Percentiles rank a stretch among this genome's conserved stretches.
These are phyloP conservation scores for Tineola bisselliella DNA, from an alignment of 2,888 invertebrate species.

Conservation along the genomic window DNA sequence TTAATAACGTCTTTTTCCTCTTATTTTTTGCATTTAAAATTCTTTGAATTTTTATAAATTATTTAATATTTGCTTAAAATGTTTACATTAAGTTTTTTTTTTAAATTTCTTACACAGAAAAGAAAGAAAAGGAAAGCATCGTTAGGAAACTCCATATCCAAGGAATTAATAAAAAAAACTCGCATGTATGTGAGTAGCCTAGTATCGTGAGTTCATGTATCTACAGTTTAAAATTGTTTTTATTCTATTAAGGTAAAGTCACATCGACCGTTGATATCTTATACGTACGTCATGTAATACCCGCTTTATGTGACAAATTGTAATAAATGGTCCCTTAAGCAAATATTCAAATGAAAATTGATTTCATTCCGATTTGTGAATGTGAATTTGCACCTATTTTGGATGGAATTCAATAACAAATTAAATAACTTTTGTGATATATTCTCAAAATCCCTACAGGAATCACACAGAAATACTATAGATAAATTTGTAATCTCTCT, in stretches of 20 bases:
- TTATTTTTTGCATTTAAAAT: not conserved
- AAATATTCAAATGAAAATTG: not conserved
- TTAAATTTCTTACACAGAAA: not conserved
- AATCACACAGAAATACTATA: not conserved
- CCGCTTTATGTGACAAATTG: not conserved
- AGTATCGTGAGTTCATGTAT: too few relatives aligned
- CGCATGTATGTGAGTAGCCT: not conserved
- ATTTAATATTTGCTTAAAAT: too few relatives aligned
- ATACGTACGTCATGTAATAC: too few relatives aligned
- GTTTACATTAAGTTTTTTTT: not conserved
- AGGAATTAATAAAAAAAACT: not conserved
- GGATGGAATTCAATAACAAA: not conserved
- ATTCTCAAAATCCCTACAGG: not conserved
- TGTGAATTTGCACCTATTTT: not conserved
- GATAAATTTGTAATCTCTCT: not conserved
- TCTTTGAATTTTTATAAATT: too few relatives aligned
- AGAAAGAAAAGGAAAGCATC: not conserved
- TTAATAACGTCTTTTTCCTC: not conserved
- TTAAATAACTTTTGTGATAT: not conserved
- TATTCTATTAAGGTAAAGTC: too few relatives aligned
- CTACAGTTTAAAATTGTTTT: too few relatives aligned
- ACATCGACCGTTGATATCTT: too few relatives aligned
- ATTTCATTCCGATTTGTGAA: too few relatives aligned
- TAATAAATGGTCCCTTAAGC: not conserved
- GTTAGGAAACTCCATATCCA: not conserved